These are phyloP conservation scores for Perca flavescens DNA, from an alignment of 2,113 vertebrate genomes.

Conservation along the genomic window DNA sequence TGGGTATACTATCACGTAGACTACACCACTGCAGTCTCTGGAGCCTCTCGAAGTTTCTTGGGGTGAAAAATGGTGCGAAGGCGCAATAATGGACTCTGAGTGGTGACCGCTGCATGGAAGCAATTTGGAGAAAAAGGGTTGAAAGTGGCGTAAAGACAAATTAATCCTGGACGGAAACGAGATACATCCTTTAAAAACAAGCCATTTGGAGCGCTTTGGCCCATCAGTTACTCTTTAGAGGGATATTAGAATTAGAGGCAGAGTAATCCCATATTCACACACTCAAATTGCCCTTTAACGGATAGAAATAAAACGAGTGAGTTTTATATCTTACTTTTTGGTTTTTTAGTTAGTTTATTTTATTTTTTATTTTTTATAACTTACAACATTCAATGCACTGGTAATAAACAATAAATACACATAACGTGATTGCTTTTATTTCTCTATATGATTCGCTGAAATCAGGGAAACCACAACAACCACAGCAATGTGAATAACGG, in stretches of 20 bases:
- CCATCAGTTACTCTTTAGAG: neutral
- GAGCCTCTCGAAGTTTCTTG: neutral
- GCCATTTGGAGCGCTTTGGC: conserved; percentile 47
- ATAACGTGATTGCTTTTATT: no score
- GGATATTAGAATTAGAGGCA: conserved; percentile 1
- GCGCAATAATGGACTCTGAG: conserved; percentile 62
- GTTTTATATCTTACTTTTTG: no score
- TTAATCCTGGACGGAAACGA: conserved; percentile 73
- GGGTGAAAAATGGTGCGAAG: conserved; percentile 22
- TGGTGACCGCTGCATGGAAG: conserved; percentile 80
- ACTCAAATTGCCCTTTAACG: neutral
- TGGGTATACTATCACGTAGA: no score
- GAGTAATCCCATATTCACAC: neutral
- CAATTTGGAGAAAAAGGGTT: conserved; percentile 69
- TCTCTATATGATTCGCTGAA: neutral
- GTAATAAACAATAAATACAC: no score
- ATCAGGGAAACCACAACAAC: conserved; percentile 8
- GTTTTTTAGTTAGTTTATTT: no score
- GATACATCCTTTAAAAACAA: conserved; percentile 76
- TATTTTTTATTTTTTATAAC: no score
- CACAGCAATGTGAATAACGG: neutral
- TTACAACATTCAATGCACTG: no score
- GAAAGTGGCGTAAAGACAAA: conserved; percentile 72
- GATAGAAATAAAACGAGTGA: neutral
- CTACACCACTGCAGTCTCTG: neutral